Base-by-base conservation (phyloP, 1,140 invertebrate species). In the Aphelenchoides fujianensis region DNA sequence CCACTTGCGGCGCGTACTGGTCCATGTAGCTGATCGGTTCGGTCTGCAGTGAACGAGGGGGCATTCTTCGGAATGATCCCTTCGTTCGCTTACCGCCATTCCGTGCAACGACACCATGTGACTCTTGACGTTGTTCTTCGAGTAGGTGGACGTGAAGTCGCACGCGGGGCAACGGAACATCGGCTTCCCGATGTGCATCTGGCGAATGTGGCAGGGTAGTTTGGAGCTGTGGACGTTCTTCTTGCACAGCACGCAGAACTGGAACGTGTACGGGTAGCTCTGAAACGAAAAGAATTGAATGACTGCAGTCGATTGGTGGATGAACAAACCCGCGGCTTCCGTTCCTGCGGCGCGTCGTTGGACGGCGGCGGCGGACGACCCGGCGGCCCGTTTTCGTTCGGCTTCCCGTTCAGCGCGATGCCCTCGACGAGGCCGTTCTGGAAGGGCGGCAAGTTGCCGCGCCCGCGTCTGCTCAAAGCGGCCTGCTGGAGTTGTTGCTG, bases 71-170 rank as follows among this genome's bases (percentile, higher is more conserved):
- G n/a, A 64, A 37, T 2, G 12, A n/a, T n/a, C n/a, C n/a, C n/a
- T n/a, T n/a, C 19, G 19, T 2, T 53, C 52, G 19, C 19, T 48
- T 48, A 76, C 75, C 19, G 76, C 74, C 30, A 81, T 36, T 37
- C 69, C 69, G 37, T 78, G 76, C 52, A 78, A 68, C 16, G 78
- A 80, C 27, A 78, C 76, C 78, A 78, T 78, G 68, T 78, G 76
- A 48, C 74, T 77, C 57, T 78, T 78, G 12, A 78, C 76, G 59
- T 78, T 78, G 53, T 78, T 78, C 37, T 78, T 78, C 23, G 77
- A 80, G 36, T 78, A 78, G 7, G 76, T 78, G 27, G 78, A 81
- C 23, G 79, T 78, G 37, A 78, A 78, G 70, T 78, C 76, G 68
- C 76, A 78, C 27, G 69, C 63, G 7, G 76, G 76, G 69, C 76